Percentiles rank a stretch among this genome's conserved stretches.
These are phyloP conservation scores for Chamaetylas fuelleborni DNA, from an alignment of 2,113 vertebrate species.

Conservation along the genomic window DNA sequence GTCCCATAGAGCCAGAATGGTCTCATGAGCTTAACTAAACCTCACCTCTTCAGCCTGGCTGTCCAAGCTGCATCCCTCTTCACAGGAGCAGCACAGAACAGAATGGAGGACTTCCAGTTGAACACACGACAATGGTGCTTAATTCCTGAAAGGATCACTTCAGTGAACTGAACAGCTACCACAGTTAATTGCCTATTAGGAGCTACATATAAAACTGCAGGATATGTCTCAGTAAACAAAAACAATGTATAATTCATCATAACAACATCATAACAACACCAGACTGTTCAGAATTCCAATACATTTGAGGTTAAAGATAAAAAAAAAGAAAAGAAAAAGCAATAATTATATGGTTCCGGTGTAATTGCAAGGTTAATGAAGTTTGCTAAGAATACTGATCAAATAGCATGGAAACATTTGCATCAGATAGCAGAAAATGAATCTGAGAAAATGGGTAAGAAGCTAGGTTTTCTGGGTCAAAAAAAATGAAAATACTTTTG, in stretches of 20 bases:
- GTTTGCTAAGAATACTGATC: not conserved
- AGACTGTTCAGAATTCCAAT: not conserved
- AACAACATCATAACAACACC: not conserved
- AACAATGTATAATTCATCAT: not conserved
- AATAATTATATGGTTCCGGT: not conserved
- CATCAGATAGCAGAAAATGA: not conserved
- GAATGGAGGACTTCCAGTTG: not conserved
- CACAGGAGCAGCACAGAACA: not conserved
- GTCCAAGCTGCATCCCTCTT: not conserved
- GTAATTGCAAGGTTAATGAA: not conserved
- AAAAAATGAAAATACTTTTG: not conserved
- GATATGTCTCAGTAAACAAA: not conserved
- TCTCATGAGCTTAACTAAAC: not conserved
- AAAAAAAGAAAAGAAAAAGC: fast-evolving
- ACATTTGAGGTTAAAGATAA: not conserved
- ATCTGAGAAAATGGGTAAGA: not conserved
- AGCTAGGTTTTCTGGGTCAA: not conserved
- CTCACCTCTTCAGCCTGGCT: not conserved
- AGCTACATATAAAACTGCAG: not conserved
- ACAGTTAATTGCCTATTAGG: not conserved
- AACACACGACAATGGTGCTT: not conserved
- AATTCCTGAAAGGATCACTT: not conserved
- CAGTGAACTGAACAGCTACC: not conserved
- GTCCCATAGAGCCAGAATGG: not conserved
- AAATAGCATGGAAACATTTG: not conserved